Evolutionary conservation across 2,888 invertebrate species (phyloP), one percentile per base, ranked within the genome.

Genomic region (Rhamnusium bicolor): DNA sequence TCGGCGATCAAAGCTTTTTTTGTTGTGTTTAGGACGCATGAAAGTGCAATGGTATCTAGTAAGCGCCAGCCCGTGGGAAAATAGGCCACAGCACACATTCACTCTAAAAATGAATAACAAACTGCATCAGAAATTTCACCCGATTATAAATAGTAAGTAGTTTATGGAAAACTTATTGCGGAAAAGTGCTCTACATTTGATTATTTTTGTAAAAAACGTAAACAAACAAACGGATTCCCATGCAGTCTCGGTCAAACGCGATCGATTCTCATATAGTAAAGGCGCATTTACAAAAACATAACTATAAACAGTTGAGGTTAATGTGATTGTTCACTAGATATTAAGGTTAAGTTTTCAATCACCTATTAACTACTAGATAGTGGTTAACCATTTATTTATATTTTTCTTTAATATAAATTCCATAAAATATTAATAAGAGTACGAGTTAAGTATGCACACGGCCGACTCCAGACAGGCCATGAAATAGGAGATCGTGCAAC

Each of bases 21-120:
- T 32, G 46, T 16, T 18, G 67, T 32, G 67, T 67, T 67, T 67
- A 67, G 27, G 16, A n/a, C n/a, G 56, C 56, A 67, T 56, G 81
- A 81, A 81, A 81, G 80, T 81, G 81, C 79, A 80, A 79, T 74
- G 77, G 73, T 69, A 75, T 74, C 70, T 74, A 73, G 74, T 67
- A 73, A 79, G 79, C 80, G 80, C 77, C 80, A 81, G 78, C 75
- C 75, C 79, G 82, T 80, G 82, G 76, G 83, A 85, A 85, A 83
- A 84, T 84, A 79, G 84, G 84, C 77, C 84, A 76, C 80, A 84
- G 80, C 85, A 85, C 79, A 85, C 84, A 85, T 85, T 84, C 82
- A 80, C 82, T 80, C 77, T 79, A 76, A 68, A 76, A 78, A 78
- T 73, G 74, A 74, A 75, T 66, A 75, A 75, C 61, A 66, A 72